Evolutionary conservation across 2,797 vertebrate species (phyloP).

Genomic region (Furcifer pardalis): DNA sequence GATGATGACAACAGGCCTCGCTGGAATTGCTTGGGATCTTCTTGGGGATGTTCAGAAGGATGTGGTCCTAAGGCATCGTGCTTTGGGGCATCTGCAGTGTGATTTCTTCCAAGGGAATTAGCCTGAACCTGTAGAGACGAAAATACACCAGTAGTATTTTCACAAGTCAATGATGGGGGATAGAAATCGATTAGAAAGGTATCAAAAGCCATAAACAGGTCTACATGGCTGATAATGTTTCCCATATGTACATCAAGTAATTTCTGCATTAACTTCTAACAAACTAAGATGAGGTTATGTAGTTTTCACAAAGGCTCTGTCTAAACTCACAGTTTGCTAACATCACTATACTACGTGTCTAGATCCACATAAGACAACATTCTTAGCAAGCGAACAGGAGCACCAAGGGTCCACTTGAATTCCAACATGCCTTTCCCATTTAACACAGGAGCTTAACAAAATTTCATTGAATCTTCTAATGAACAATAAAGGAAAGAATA

Average conservation of each 20-base stretch:
- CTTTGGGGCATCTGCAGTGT: conserved; percentile 48
- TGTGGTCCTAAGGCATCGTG: conserved; percentile 48
- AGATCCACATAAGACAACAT: not conserved
- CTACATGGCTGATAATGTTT: not conserved
- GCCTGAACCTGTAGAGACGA: conserved; percentile 55
- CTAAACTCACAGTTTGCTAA: not conserved
- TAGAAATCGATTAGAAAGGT: not conserved
- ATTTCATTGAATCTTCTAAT: not conserved
- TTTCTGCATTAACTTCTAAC: not conserved
- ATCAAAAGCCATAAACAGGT: not conserved
- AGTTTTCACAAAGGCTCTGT: not conserved
- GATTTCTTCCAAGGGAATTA: conserved; percentile 12
- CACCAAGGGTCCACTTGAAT: not conserved
- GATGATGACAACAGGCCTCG: conserved; percentile 67
- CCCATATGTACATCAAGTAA: not conserved
- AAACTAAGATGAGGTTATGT: not conserved
- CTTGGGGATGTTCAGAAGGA: conserved; percentile 44
- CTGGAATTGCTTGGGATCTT: conserved; percentile 38
- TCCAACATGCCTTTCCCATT: not conserved
- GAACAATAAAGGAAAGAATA: too few species aligned
- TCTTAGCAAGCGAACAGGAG: not conserved
- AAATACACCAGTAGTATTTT: conserved; percentile 3
- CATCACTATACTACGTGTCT: not conserved
- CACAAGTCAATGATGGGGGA: conserved; percentile 5
- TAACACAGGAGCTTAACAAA: not conserved